Evolutionary conservation across 2,888 invertebrate species (phyloP), one percentile per base, ranked within the genome.

Genomic region (Palloptera scutellata): DNA sequence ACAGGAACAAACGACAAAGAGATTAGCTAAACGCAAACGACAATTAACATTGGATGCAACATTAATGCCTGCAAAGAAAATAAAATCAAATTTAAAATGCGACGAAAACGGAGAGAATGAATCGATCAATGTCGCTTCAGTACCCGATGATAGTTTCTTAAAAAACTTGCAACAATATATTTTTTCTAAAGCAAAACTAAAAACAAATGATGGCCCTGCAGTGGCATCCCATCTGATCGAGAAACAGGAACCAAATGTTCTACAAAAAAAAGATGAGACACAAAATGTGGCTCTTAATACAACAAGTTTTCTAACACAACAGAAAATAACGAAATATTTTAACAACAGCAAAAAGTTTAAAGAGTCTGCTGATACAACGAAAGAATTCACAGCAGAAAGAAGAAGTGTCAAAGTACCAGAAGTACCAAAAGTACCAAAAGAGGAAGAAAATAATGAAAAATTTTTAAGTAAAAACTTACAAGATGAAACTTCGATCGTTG

Each of bases 101-200:
- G 30, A 30, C 30, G 30, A 6, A 30, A 30, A 30, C 6, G 30
- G 30, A 30, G 6, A 30, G 6, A 30, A 30, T 4, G 30, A 30
- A 30, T 4, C 30, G 30, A 30, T 30, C 6, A 6, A 30, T 30
- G 30, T 30, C 3, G 2, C 30, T n/a, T 13, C 45, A 17, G n/a
- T 42, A 17, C 42, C 59, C 13, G 20, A 20, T 17, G 51, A 20
- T n/a, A 43, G 19, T 8, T 1, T 19, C 1, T 40, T 43, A 41
- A 1, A 57, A 61, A 64, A 65, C 55, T 42, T 72, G 20, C 51
- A 64, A 60, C 15, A 55, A 15, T 69, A 70, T 58, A 19, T 8
- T 6, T 70, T 55, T 48, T 20, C 58, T 6, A 70, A 71, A 61
- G 42, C 64, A 42, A 72, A 67, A 63, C 17, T 66, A 20, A 15